Conservation (phyloP, 92 coral and sea anemone species). For the Heliopora coerulea region DNA sequence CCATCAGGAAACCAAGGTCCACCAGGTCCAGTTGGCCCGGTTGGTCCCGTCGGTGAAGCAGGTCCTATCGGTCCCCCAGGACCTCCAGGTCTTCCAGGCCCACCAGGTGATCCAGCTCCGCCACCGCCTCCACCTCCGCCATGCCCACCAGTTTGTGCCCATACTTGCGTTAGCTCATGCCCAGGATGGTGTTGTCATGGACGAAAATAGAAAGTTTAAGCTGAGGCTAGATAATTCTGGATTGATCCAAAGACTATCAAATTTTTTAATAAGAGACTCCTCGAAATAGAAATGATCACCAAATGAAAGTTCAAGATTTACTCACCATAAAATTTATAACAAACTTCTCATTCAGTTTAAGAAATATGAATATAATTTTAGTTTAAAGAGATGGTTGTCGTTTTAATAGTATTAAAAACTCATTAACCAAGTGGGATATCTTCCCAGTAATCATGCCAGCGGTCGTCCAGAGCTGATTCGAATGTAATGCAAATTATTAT, state of each 20-base stretch:
- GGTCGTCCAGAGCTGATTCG: too few relatives aligned
- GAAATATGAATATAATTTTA: slow-evolving; percentile 33
- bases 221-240: slow-evolving; percentile 15
- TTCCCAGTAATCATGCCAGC: too few relatives aligned
- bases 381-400: background rate
- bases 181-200: slow-evolving; percentile 89
- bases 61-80: slow-evolving; percentile 99
- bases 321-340: slow-evolving; percentile 7
- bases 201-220: slow-evolving; percentile 62
- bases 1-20: slow-evolving; percentile 99
- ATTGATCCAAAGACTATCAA: slow-evolving; percentile 12
- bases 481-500: too few relatives aligned
- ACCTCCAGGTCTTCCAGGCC: slow-evolving; percentile 97
- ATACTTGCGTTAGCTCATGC: slow-evolving; percentile 91
- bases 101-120: slow-evolving; percentile 99
- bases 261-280: slow-evolving; percentile 1
- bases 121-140: slow-evolving; percentile 99
- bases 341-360: slow-evolving; percentile 29
- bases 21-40: slow-evolving; percentile 99
- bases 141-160: slow-evolving; percentile 99
- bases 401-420: background rate
- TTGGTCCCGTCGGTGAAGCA: slow-evolving; percentile 99
- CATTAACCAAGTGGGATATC: too few relatives aligned
- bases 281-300: background rate
- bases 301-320: background rate